Evolutionary conservation across 1,140 invertebrate species (phyloP).

Genomic region (Leptestheria dahalacensis): DNA sequence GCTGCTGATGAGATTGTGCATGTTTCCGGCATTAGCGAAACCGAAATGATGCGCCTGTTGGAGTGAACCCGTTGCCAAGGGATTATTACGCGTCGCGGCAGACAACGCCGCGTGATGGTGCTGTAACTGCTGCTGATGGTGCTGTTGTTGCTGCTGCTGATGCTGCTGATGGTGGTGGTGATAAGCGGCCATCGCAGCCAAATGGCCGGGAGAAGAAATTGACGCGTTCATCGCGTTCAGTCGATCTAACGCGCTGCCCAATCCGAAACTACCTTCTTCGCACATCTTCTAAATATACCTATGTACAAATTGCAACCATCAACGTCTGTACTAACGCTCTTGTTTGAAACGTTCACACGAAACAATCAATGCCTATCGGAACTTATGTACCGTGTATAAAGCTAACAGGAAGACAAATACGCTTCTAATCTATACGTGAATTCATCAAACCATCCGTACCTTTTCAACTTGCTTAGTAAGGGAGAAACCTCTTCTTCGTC

Average conservation of each 20-base stretch:
- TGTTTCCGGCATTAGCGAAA: background rate
- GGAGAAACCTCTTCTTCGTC: no score
- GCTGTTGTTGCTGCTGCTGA: conserved; percentile 12
- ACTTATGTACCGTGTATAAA: no score
- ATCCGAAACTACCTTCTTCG: conserved; percentile 10
- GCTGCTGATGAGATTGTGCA: conserved; percentile 9
- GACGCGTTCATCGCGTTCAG: conserved; percentile 14
- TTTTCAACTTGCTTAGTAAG: no score
- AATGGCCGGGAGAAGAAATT: conserved; percentile 7
- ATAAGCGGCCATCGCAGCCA: conserved; percentile 10
- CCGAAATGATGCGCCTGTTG: conserved; percentile 14
- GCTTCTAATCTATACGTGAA: no score
- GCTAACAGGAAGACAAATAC: no score
- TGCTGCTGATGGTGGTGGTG: conserved; percentile 15
- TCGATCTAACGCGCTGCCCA: conserved; percentile 12
- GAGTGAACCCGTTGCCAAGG: conserved; percentile 7
- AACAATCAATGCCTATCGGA: no score
- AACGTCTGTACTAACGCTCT: background rate
- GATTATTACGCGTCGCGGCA: conserved; percentile 2
- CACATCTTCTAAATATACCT: conserved; percentile 2
- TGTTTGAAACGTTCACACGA: no score
- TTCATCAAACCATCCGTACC: no score
- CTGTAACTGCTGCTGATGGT: conserved; percentile 1
- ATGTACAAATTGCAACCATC: background rate
- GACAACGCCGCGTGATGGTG: background rate